phyloP scores from a whole-genome alignment of 2,888 invertebrate genomes.

The Icerya purchasi region DNA sequence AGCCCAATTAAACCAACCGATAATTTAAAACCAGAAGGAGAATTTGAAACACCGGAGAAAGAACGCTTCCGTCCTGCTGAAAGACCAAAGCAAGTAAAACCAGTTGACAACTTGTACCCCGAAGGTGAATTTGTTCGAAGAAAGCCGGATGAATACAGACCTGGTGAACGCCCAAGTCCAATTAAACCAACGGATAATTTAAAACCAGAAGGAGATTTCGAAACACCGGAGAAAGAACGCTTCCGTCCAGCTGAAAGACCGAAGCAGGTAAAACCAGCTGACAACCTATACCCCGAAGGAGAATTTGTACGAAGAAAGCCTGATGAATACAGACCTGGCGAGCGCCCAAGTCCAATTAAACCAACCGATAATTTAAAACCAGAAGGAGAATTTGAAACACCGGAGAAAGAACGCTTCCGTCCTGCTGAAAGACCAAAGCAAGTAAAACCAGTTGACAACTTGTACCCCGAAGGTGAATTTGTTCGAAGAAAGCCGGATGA shows the following conservation, averaged over 20 bases:
- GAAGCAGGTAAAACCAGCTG: slow-evolving; percentile 27
- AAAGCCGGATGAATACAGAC: slow-evolving; percentile 23
- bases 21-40: slow-evolving; percentile 22
- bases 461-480: slow-evolving; percentile 23
- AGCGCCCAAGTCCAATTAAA: slow-evolving; percentile 22
- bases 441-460: slow-evolving; percentile 25
- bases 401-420: slow-evolving; percentile 22
- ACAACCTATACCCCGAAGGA: slow-evolving; percentile 42
- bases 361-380: slow-evolving; percentile 34
- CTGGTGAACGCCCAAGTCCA: slow-evolving; percentile 24
- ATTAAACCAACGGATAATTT: slow-evolving; percentile 29
- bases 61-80: slow-evolving; percentile 23
- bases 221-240: slow-evolving; percentile 24
- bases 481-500: slow-evolving; percentile 27
- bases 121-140: slow-evolving; percentile 30
- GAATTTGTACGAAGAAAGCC: slow-evolving; percentile 31
- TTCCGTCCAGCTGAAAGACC: slow-evolving; percentile 29
- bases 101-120: slow-evolving; percentile 29
- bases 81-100: slow-evolving; percentile 16
- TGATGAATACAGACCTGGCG: slow-evolving; percentile 14
- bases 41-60: slow-evolving; percentile 28
- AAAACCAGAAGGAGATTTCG: slow-evolving; percentile 41
- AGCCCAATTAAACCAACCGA: slow-evolving; percentile 23
- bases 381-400: slow-evolving; percentile 38
- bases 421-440: slow-evolving; percentile 26